Evolutionary conservation across 1,140 invertebrate species (phyloP).

Genomic region (Liolophura sinensis): DNA sequence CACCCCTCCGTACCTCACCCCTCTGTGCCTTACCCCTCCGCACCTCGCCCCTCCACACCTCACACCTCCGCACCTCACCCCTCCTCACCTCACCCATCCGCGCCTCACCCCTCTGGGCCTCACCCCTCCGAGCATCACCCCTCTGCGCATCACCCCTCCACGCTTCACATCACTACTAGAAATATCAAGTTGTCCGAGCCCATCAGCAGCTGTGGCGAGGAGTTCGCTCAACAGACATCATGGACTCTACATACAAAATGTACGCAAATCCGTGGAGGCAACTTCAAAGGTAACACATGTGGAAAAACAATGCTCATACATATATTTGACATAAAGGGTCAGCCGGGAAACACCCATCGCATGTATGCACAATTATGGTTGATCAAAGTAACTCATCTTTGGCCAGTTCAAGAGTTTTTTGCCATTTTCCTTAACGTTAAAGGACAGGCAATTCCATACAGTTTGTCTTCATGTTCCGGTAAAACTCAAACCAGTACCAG

Average conservation of each 20-base stretch:
- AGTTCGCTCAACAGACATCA: not conserved
- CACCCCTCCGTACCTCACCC: too few relatives aligned
- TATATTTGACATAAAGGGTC: not conserved
- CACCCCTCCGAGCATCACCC: too few relatives aligned
- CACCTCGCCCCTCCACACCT: too few relatives aligned
- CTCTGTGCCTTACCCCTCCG: too few relatives aligned
- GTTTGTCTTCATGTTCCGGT: constrained; percentile 10
- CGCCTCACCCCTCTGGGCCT: too few relatives aligned
- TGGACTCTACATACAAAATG: constrained; percentile 4
- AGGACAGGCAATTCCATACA: not conserved
- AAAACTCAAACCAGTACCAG: not conserved
- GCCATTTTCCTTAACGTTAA: constrained; percentile 1
- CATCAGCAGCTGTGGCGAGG: not conserved
- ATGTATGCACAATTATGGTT: constrained; percentile 11
- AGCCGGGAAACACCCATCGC: not conserved
- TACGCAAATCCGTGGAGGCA: constrained; percentile 3
- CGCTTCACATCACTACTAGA: not conserved
- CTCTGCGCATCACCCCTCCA: too few relatives aligned
- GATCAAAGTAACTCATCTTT: constrained; percentile 18
- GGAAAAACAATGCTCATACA: constrained; percentile 14
- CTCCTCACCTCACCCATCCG: too few relatives aligned
- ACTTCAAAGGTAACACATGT: constrained; percentile 7
- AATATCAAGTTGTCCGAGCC: not conserved
- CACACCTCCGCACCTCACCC: too few relatives aligned
- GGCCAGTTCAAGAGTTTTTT: constrained; percentile 7